These are phyloP conservation scores for Champsocephalus esox DNA, from an alignment of 2,797 vertebrate genomes.

Conservation along the genomic window DNA sequence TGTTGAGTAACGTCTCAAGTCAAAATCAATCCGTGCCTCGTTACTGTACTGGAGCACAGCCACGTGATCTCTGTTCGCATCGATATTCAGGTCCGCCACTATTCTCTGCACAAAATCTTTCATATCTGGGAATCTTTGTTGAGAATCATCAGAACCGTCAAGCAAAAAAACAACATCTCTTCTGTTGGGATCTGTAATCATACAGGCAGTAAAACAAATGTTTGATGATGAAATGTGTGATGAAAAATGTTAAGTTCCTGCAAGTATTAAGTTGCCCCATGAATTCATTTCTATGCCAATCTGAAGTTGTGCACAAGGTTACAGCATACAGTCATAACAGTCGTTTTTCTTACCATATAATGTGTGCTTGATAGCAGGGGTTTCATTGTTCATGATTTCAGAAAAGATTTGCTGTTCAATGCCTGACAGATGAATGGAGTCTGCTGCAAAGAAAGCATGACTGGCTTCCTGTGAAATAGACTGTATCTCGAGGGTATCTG, in stretches of 20 bases:
- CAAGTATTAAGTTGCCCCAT: constrained; percentile 5
- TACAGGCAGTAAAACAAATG: constrained; percentile 39
- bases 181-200: constrained; percentile 74
- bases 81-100: constrained; percentile 71
- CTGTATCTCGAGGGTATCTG: constrained; percentile 77
- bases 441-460: constrained; percentile 61
- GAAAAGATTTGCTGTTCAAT: constrained; percentile 70
- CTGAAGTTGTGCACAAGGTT: background rate
- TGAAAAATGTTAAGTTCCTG: constrained; percentile 2
- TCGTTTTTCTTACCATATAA: constrained; percentile 69
- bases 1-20: constrained; percentile 73
- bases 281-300: background rate
- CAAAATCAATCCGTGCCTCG: constrained; percentile 74
- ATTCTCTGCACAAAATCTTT: constrained; percentile 80
- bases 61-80: constrained; percentile 70
- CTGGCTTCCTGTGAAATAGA: constrained; percentile 71
- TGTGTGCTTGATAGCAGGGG: constrained; percentile 26
- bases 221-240: constrained; percentile 19
- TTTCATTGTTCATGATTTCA: constrained; percentile 43
- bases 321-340: background rate
- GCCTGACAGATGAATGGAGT: constrained; percentile 60
- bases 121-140: constrained; percentile 73
- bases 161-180: constrained; percentile 86
- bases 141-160: constrained; percentile 82
- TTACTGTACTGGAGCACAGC: constrained; percentile 83